Conservation (phyloP, 2,797 vertebrate species). For the Trichosurus vulpecula region DNA sequence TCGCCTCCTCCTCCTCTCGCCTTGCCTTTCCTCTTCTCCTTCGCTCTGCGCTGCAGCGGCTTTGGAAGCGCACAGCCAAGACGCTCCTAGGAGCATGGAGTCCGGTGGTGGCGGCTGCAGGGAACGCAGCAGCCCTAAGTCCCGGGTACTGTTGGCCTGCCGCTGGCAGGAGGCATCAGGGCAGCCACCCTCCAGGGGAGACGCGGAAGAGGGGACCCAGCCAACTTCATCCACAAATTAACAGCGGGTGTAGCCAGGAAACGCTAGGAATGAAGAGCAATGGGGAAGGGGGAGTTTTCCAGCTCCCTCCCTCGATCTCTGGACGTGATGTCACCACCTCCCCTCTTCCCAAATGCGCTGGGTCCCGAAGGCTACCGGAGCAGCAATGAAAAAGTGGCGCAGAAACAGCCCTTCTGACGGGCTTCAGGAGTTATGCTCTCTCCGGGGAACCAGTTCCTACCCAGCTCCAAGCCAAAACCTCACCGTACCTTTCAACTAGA, state of each 20-base stretch:
- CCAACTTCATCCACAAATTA: not conserved
- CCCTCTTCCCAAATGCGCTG: not conserved
- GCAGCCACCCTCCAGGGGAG: not conserved
- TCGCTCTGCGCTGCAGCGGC: constrained; percentile 76
- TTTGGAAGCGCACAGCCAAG: constrained; percentile 82
- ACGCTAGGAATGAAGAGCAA: not conserved
- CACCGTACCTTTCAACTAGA: not conserved
- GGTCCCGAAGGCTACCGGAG: not conserved
- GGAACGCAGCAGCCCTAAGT: constrained; percentile 65
- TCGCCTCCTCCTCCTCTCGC: constrained; percentile 70
- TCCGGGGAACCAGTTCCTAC: not conserved
- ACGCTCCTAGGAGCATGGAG: constrained; percentile 81
- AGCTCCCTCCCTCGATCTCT: not conserved
- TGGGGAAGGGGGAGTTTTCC: not conserved
- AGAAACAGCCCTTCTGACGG: not conserved
- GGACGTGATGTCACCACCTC: not conserved
- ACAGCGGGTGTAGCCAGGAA: not conserved
- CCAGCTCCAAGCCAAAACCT: not conserved
- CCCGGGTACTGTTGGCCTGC: constrained; percentile 60
- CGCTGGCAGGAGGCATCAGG: constrained; percentile 33
- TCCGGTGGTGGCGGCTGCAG: constrained; percentile 65
- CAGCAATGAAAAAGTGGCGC: constrained; percentile 28
- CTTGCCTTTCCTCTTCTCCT: constrained; percentile 73
- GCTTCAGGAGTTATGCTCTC: not conserved
- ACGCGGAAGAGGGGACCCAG: not conserved